Conservation (phyloP, 2,888 invertebrate species). For the Stenodema calcarata region DNA sequence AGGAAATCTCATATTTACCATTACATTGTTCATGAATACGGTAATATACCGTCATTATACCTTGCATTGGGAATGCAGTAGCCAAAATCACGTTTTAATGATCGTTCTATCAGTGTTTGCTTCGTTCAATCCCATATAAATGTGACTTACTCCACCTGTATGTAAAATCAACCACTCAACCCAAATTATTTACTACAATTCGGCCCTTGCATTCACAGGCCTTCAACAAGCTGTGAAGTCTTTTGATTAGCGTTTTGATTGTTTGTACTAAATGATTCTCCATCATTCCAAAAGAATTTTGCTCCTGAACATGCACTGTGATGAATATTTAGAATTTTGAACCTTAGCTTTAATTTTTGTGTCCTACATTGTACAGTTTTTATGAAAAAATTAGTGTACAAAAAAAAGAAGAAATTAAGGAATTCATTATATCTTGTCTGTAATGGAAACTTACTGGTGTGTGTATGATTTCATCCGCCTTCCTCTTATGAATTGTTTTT, state of each 20-base stretch:
- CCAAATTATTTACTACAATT: neutral
- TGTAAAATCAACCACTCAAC: neutral
- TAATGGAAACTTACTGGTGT: neutral
- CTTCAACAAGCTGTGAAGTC: neutral
- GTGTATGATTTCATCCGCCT: neutral
- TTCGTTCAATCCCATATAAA: neutral
- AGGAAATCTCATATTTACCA: too few species aligned
- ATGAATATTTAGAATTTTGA: conserved; percentile 43
- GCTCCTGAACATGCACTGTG: conserved; percentile 48
- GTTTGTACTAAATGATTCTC: too few species aligned
- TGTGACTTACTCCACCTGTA: neutral
- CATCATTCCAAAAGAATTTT: conserved; percentile 29
- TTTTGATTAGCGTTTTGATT: neutral
- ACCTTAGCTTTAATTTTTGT: conserved; percentile 31
- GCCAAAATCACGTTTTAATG: neutral
- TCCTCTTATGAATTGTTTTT: neutral
- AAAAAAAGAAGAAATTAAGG: conserved; percentile 25
- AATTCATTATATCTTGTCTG: conserved; percentile 43
- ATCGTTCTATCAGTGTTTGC: neutral
- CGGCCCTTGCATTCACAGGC: neutral
- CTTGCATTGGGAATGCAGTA: too few species aligned
- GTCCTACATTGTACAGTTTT: conserved; percentile 42
- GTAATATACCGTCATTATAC: too few species aligned
- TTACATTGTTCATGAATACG: too few species aligned
- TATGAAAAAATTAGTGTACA: conserved; percentile 31